Evolutionary conservation across 1,140 invertebrate genomes (phyloP).

Genomic region (Hylaeus anthracinus): DNA sequence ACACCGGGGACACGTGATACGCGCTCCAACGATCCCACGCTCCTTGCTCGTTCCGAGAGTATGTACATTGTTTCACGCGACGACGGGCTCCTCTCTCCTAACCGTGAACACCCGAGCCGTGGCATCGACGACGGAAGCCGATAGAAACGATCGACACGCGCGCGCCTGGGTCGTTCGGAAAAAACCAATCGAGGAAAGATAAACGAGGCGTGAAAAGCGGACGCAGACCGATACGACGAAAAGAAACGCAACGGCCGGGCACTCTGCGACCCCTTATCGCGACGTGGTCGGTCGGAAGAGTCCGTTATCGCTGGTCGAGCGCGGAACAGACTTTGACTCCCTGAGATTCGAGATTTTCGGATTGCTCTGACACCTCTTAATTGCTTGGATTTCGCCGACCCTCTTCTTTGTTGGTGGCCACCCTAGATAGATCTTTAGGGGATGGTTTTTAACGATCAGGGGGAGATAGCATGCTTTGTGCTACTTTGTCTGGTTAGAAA

Average conservation of each 20-base stretch:
- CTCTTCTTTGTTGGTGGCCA: no score
- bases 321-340: neutral
- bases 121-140: neutral
- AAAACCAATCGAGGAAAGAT: conserved; percentile 35
- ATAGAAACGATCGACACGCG: neutral
- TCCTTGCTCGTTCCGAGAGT: neutral
- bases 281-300: conserved; percentile 1
- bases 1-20: conserved; percentile 43
- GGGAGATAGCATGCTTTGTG: no score
- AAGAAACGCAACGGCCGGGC: neutral
- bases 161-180: neutral
- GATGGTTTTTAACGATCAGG: no score
- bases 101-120: no score
- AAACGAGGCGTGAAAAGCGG: conserved; percentile 25
- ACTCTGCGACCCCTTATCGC: conserved; percentile 29
- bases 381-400: neutral
- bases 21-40: conserved; percentile 35
- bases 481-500: no score
- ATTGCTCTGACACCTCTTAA: conserved; percentile 34
- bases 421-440: no score
- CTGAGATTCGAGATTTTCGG: neutral
- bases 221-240: neutral
- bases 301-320: conserved; percentile 4
- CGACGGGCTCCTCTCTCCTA: neutral
- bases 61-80: conserved; percentile 28